Evolutionary conservation across 1,140 invertebrate genomes (phyloP).

Genomic region (Camponotus vicinus): DNA sequence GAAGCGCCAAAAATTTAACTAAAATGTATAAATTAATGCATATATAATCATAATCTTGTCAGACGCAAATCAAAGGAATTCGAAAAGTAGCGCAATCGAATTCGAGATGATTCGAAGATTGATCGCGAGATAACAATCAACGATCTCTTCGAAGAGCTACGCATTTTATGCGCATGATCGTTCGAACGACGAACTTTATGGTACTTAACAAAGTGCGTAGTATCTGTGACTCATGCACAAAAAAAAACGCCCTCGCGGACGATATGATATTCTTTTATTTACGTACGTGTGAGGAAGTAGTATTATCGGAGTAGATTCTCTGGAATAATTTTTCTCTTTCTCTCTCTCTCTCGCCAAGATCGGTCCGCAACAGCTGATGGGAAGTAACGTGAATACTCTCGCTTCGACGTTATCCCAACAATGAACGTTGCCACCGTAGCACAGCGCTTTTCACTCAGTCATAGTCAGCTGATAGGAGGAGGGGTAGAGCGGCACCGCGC

Average conservation of each 20-base stretch:
- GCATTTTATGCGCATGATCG: no score
- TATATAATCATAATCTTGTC: no score
- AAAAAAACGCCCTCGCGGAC: no score
- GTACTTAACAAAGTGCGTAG: no score
- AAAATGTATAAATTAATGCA: no score
- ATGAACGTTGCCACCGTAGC: conserved; percentile 73
- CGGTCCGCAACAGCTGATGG: conserved; percentile 17
- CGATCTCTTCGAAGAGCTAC: background rate
- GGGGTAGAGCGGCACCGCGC: conserved; percentile 29
- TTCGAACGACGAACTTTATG: no score
- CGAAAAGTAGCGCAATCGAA: background rate
- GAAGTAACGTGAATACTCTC: conserved; percentile 86
- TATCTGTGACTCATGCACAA: no score
- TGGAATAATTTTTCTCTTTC: background rate
- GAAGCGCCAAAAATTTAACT: no score
- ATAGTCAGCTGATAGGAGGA: conserved; percentile 74
- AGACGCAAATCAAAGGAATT: background rate
- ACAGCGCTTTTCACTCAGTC: conserved; percentile 57
- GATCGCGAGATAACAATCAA: background rate
- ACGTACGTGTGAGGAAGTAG: background rate
- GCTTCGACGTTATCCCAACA: conserved; percentile 85
- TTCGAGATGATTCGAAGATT: background rate
- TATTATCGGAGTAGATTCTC: background rate
- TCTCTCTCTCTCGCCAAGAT: conserved; percentile 3
- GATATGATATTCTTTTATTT: conserved; percentile 15